These are phyloP conservation scores for Tetramorium parvispinum DNA, from an alignment of 1,140 invertebrate genomes.

Conservation along the genomic window DNA sequence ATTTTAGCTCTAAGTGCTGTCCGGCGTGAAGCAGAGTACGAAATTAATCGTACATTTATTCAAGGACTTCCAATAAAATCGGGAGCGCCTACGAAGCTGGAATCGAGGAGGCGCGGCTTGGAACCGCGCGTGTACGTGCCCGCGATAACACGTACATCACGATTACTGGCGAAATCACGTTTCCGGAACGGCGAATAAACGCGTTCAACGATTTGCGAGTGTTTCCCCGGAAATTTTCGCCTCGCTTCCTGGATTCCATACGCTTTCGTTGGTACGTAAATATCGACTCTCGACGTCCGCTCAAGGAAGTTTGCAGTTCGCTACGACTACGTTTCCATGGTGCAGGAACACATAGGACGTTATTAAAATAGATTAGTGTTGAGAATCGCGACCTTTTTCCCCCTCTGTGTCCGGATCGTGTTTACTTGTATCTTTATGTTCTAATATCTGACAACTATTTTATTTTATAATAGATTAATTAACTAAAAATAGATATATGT, in stretches of 20 bases:
- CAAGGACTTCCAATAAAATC: constrained; percentile 44
- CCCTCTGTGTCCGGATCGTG: not conserved
- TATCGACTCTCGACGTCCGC: constrained; percentile 62
- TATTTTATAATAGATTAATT: constrained; percentile 7
- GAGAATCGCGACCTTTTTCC: not conserved
- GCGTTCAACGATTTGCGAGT: constrained; percentile 76
- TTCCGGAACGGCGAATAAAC: constrained; percentile 73
- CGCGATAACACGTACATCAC: constrained; percentile 53
- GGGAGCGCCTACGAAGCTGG: constrained; percentile 13
- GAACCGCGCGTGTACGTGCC: constrained; percentile 41
- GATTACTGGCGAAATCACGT: constrained; percentile 70
- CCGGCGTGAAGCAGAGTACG: not conserved
- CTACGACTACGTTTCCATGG: constrained; percentile 42
- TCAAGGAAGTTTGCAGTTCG: constrained; percentile 58
- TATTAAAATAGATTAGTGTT: constrained; percentile 56
- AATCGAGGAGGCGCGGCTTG: constrained; percentile 48
- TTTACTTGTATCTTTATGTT: not conserved
- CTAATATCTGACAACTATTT: not conserved
- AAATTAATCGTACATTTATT: constrained; percentile 59
- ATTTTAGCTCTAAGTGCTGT: not conserved
- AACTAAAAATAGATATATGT: not conserved
- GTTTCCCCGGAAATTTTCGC: constrained; percentile 76
- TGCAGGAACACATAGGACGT: constrained; percentile 3
- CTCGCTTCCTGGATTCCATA: constrained; percentile 72
- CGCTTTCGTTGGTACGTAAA: constrained; percentile 72